Percentiles rank a stretch among this genome's conserved stretches.
Evolutionary conservation across 2,113 vertebrate species (phyloP).

Genomic region (Albula goreensis): DNA sequence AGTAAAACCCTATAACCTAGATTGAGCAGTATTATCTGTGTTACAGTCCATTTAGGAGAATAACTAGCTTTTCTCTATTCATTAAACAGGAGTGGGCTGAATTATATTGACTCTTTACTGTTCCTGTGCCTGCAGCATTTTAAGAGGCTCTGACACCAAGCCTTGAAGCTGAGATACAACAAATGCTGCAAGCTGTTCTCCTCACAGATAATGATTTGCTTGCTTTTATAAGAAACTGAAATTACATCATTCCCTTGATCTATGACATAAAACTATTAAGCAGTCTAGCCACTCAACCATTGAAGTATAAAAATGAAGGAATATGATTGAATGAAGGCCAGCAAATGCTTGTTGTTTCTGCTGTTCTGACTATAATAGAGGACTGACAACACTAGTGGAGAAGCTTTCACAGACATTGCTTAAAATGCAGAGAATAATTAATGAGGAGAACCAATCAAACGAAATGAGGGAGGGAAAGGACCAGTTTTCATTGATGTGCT

Average conservation of each 20-base stretch:
- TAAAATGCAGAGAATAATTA: too few species aligned
- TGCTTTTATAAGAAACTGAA: neutral
- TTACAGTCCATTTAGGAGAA: neutral
- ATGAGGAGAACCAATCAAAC: neutral
- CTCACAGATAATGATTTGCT: neutral
- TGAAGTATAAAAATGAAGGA: neutral
- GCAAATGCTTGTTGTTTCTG: too few species aligned
- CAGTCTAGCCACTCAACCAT: neutral
- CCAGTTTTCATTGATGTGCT: too few species aligned
- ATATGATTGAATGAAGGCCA: neutral
- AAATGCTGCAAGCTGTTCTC: neutral
- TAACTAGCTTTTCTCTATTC: neutral
- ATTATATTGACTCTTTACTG: neutral
- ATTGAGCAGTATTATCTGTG: neutral
- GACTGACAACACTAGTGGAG: too few species aligned
- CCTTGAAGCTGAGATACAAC: neutral
- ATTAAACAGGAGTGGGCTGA: neutral
- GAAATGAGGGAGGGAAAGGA: neutral
- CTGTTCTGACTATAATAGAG: too few species aligned
- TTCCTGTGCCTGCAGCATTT: neutral
- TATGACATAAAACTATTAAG: neutral
- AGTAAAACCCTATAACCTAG: neutral
- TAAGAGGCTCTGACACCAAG: neutral
- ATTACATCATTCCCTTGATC: neutral
- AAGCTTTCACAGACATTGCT: too few species aligned